A percentile compares a stretch with the other conserved stretches of the same genome.
Evolutionary conservation across 1,140 invertebrate genomes (phyloP).

Genomic region (Neodiprion pinetum): DNA sequence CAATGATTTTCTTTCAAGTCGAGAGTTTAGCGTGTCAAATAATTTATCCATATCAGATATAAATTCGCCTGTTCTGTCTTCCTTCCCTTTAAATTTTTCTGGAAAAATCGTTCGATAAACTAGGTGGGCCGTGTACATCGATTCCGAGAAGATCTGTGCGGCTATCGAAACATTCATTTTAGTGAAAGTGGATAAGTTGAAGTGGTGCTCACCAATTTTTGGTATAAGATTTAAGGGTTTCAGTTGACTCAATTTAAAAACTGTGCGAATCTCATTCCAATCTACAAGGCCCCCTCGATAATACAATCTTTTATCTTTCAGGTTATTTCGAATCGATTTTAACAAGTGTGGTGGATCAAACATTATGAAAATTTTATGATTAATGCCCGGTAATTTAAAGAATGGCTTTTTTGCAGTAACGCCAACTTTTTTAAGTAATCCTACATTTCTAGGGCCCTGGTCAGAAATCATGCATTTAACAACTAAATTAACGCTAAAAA

Average conservation of each 20-base stretch:
- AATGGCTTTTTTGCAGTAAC: background rate
- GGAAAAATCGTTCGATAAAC: conserved; percentile 3
- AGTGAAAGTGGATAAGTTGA: background rate
- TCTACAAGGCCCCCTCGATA: background rate
- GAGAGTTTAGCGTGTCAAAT: conserved; percentile 9
- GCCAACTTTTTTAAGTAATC: background rate
- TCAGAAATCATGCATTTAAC: background rate
- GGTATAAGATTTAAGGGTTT: conserved; percentile 3
- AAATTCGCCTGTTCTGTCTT: background rate
- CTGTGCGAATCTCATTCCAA: background rate
- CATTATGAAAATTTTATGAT: background rate
- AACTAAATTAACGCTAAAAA: background rate
- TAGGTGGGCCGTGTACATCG: conserved; percentile 5
- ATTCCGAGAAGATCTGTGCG: background rate
- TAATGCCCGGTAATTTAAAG: background rate
- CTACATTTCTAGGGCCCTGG: conserved; percentile 10
- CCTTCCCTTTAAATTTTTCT: background rate
- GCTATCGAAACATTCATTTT: background rate
- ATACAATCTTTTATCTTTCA: background rate
- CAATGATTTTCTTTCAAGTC: background rate
- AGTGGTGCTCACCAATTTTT: background rate
- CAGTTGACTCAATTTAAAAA: background rate
- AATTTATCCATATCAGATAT: conserved; percentile 8
- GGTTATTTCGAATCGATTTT: background rate
- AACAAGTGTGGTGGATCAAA: background rate